Base-by-base conservation (phyloP, 2,888 invertebrate genomes). In the Troides aeacus region DNA sequence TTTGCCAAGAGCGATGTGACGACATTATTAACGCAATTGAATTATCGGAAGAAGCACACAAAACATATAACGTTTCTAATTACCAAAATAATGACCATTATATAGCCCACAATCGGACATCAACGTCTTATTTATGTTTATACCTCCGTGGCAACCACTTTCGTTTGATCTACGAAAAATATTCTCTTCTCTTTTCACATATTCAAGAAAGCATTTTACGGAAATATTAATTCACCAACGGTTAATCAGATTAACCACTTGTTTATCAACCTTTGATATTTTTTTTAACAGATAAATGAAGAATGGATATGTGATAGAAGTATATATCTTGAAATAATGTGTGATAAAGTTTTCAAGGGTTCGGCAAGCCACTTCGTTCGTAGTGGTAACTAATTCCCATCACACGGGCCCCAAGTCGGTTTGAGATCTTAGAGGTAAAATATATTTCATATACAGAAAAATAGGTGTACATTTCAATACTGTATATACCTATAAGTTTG, bases 41-140 rank as follows among this genome's bases (percentile, higher is more conserved):
- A 53, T 7, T 18, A n/a, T 18, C n/a, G 18, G 53, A 21, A 62
- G 60, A n/a, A 66, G 58, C 30, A 62, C 56, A 60, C 53, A 63
- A 59, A 59, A 50, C 24, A 64, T 53, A 23, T 58, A 63, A 63
- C 46, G 2, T 30, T 60, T 46, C 63, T 70, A 66, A 70, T 70
- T 66, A 63, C 60, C 64, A 63, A 64, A 56, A 64, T 70, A 63
- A 70, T 60, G 70, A 67, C 18, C 46, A 60, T 70, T 70, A 66
- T 67, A 64, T 61, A 63, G 70, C 21, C 60, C 66, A 23, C 64
- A 67, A 64, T 57, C 64, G 21, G 67, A 70, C 67, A 64, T 60
- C 60, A 63, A 61, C 59, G 30, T 56, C 61, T 53, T 61, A 23
- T 67, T 18, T 24, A 66, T 59, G 62, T 70, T 67, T 67, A 70